These are phyloP conservation scores for Stegostoma tigrinum DNA, from an alignment of 2,113 vertebrate genomes.

Conservation along the genomic window DNA sequence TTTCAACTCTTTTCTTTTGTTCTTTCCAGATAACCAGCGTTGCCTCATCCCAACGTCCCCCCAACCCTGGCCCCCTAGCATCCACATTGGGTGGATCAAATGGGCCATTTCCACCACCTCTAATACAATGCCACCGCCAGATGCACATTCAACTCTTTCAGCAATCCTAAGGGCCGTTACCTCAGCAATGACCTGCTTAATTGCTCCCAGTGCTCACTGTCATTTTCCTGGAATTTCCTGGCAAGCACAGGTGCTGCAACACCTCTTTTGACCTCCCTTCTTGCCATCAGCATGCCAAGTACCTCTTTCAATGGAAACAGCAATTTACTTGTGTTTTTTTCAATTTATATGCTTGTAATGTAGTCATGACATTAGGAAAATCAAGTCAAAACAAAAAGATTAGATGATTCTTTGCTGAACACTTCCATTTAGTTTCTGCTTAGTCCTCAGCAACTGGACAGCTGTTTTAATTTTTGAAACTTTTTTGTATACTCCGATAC, in stretches of 20 bases:
- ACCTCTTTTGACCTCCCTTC: neutral
- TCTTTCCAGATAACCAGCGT: neutral
- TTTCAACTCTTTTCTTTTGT: neutral
- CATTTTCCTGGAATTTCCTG: neutral
- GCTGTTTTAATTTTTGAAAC: too few relatives aligned
- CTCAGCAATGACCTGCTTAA: neutral
- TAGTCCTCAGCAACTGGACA: too few relatives aligned
- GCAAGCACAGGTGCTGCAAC: neutral
- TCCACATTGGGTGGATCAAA: neutral
- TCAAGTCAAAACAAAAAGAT: neutral
- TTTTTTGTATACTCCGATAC: too few relatives aligned
- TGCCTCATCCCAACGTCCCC: neutral
- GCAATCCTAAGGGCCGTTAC: neutral
- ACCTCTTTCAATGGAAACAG: neutral
- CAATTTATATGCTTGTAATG: neutral
- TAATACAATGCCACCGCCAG: neutral
- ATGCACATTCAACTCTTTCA: neutral
- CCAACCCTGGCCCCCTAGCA: too few relatives aligned
- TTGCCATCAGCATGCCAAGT: neutral
- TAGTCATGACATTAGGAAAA: neutral
- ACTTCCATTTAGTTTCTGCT: too few relatives aligned
- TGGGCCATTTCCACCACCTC: neutral
- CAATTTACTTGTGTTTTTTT: neutral
- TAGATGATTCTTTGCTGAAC: too few relatives aligned
- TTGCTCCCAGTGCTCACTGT: too few relatives aligned